A percentile compares a stretch with the other conserved stretches of the same genome.
These are phyloP conservation scores for Halichoeres trimaculatus DNA, from an alignment of 2,113 vertebrate species.

Conservation along the genomic window DNA sequence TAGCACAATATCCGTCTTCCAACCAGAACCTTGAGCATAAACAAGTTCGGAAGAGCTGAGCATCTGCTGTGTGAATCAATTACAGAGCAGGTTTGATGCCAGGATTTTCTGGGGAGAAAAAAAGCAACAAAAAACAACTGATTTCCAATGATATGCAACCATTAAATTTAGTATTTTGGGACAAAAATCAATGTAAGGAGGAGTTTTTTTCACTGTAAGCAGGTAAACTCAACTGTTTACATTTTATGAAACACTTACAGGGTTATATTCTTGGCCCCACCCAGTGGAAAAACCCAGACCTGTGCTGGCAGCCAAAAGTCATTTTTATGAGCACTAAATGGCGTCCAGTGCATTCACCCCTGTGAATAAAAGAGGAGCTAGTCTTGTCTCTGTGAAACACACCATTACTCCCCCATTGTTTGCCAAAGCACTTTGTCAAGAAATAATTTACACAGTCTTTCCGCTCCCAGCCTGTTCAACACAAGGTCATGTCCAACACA, in stretches of 20 bases:
- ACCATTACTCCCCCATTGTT: conserved; percentile 70
- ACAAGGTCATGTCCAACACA: conserved; percentile 58
- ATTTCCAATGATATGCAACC: background rate
- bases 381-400: conserved; percentile 72
- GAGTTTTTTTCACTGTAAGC: background rate
- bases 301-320: conserved; percentile 54
- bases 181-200: background rate
- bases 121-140: background rate
- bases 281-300: conserved; percentile 16
- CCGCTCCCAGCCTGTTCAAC: conserved; percentile 48
- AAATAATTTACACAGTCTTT: conserved; percentile 58
- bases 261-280: conserved; percentile 1
- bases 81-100: background rate
- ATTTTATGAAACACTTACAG: background rate
- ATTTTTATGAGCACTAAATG: conserved; percentile 69
- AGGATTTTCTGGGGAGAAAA: background rate
- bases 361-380: conserved; percentile 48
- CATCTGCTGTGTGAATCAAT: conserved; percentile 33
- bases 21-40: background rate
- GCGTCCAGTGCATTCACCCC: conserved; percentile 55
- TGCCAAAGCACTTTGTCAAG: conserved; percentile 60
- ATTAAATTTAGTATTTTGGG: background rate
- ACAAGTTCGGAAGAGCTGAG: background rate
- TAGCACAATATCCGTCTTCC: background rate
- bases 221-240: background rate